Evolutionary conservation across 1,140 invertebrate species (phyloP), one percentile per base, ranked within the genome.

Genomic region (Atta texana): DNA sequence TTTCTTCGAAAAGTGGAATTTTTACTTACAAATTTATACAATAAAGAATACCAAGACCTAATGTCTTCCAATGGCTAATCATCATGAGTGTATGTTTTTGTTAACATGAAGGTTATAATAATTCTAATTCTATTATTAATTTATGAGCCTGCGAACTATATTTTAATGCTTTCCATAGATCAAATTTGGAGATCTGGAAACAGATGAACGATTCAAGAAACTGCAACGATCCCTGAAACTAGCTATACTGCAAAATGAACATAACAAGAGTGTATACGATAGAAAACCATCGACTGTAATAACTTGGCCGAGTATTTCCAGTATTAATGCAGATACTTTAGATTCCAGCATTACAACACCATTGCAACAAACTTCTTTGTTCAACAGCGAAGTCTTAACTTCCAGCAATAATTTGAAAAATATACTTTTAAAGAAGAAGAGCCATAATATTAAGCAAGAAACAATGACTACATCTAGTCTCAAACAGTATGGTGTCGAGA

Each of bases 341-440:
- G 86, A 93, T 34, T 85, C 68, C 0, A 90, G 66, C 49, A 82
- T 21, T 21, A 21, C 49, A 7, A 34, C 31, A 21, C n/a, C 66
- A 21, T 84, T 55, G 0, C 34, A 64, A 16, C 86, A 90, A 28
- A 49, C 44, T 21, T 92, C 82, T 7, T 69, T 7, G n/a, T 51
- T 81, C 2, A 87, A 75, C 6, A 94, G 90, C 51, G 93, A 93
- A 39, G 75, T 94, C 34, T 61, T 94, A 12, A 77, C 92, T 3
- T 93, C 91, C 0, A 92, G 93, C 57, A 85, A 66, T 0, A 93
- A 93, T 76, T 69, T 94, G 3, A 92, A 63, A 39, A 92, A 89
- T 12, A 57, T 90, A 8, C 4, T 91, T 3, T 39, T 28, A 0
- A 86, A 71, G 7, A 76, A 72, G 12, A 80, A 89, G 4, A 8